Conservation (phyloP, 2,888 invertebrate genomes). For the Scaptomyza polygonia region DNA sequence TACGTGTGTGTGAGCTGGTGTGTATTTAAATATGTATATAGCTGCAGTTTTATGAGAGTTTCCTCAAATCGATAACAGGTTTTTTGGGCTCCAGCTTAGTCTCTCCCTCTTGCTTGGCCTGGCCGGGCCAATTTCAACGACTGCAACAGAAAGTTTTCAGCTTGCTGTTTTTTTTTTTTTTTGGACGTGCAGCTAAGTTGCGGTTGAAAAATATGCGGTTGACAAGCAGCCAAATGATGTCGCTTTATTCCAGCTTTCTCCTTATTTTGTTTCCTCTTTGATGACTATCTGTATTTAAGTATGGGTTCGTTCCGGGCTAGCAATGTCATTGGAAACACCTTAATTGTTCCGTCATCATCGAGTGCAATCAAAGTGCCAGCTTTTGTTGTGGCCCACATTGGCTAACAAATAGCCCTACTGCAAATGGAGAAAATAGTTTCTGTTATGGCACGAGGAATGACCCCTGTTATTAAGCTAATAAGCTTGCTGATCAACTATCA, state of each 20-base stretch:
- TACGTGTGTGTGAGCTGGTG: conserved; percentile 1
- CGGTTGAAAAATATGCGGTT: conserved; percentile 63
- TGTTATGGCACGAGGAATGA: conserved; percentile 33
- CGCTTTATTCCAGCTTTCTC: conserved; percentile 1
- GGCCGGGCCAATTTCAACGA: conserved; percentile 65
- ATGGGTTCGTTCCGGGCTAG: conserved; percentile 44
- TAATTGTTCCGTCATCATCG: conserved; percentile 53
- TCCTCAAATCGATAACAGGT: conserved; percentile 74
- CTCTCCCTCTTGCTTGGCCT: conserved; percentile 19
- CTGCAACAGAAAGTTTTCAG: conserved; percentile 62
- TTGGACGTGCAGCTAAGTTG: conserved; percentile 64
- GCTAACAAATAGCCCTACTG: conserved; percentile 26
- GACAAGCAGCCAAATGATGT: conserved; percentile 53
- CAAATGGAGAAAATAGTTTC: conserved; percentile 46
- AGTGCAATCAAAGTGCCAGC: conserved; percentile 56
- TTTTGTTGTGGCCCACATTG: conserved; percentile 61
- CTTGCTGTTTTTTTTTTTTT: conserved; percentile 37
- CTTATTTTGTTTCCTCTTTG: not conserved
- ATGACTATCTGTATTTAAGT: conserved; percentile 2
- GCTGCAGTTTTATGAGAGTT: conserved; percentile 51
- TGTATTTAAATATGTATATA: conserved; percentile 9
- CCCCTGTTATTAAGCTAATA: conserved; percentile 1
- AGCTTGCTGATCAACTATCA: conserved; percentile 3
- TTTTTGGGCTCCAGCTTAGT: conserved; percentile 56
- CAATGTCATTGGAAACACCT: conserved; percentile 38